Percentiles rank a stretch among this genome's conserved stretches.
Conservation (phyloP, 2,888 invertebrate genomes). For the Lydus trimaculatus region DNA sequence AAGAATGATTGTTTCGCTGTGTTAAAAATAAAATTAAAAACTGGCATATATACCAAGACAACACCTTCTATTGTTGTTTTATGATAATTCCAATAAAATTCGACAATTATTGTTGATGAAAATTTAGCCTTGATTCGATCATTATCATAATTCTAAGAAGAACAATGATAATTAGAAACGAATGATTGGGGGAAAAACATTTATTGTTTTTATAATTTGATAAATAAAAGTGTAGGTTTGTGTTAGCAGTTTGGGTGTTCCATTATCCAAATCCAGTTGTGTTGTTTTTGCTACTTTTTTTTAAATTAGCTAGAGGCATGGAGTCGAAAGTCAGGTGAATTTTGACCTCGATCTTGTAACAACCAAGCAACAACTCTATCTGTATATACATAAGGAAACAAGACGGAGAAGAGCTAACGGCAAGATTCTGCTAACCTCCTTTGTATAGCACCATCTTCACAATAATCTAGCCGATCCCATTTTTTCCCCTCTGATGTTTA, state of each 20-base stretch:
- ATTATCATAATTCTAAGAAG: background rate
- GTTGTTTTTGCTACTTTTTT: background rate
- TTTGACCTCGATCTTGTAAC: conserved; percentile 28
- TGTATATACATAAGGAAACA: background rate
- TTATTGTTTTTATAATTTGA: background rate
- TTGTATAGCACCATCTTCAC: background rate
- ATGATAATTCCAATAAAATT: background rate
- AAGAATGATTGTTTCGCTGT: background rate
- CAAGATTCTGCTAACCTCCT: conserved; percentile 28
- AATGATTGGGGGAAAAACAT: background rate
- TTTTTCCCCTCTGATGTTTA: background rate
- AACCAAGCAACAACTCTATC: background rate
- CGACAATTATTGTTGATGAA: background rate
- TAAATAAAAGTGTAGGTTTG: background rate
- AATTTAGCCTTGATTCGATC: background rate
- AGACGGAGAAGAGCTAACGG: conserved; percentile 5
- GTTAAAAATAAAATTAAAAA: background rate
- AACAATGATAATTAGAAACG: background rate
- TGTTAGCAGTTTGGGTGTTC: background rate
- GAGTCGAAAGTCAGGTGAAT: conserved; percentile 27
- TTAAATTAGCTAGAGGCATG: background rate
- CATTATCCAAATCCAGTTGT: background rate
- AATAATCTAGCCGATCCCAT: background rate
- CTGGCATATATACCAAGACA: background rate
- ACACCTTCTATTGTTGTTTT: conserved; percentile 22